Evolutionary conservation across 2,113 vertebrate genomes (phyloP).

Genomic region (Bolborhynchus lineola): DNA sequence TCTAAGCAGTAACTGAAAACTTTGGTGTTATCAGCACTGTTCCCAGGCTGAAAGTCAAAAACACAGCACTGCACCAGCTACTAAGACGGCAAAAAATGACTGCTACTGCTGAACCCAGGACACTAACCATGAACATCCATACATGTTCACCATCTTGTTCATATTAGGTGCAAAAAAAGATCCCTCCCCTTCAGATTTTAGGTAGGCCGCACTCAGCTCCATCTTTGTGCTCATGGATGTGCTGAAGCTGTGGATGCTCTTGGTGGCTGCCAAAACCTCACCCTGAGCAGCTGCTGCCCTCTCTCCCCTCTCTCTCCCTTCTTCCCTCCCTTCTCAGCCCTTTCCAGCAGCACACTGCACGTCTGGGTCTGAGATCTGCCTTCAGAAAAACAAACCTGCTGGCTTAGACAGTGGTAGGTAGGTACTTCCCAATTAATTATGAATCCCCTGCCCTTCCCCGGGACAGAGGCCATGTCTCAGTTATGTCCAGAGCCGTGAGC

Average conservation of each 20-base stretch:
- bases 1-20: no score
- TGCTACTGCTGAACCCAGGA: no score
- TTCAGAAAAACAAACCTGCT: background rate
- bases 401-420: background rate
- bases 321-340: rapidly evolving
- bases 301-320: background rate
- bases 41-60: no score
- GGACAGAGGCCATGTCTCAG: background rate
- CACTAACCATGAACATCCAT: background rate
- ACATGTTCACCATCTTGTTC: background rate
- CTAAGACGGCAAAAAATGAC: no score
- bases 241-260: background rate
- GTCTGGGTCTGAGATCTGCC: background rate
- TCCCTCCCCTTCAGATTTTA: background rate
- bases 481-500: background rate
- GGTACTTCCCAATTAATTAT: background rate
- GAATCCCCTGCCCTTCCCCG: background rate
- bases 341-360: background rate
- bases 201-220: background rate
- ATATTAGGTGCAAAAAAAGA: background rate
- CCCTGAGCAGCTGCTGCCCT: background rate
- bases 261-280: background rate
- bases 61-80: no score
- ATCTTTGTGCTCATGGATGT: rapidly evolving
- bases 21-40: no score